These are phyloP conservation scores for Orthonevra nobilis DNA, from an alignment of 2,888 invertebrate species.

Conservation along the genomic window DNA sequence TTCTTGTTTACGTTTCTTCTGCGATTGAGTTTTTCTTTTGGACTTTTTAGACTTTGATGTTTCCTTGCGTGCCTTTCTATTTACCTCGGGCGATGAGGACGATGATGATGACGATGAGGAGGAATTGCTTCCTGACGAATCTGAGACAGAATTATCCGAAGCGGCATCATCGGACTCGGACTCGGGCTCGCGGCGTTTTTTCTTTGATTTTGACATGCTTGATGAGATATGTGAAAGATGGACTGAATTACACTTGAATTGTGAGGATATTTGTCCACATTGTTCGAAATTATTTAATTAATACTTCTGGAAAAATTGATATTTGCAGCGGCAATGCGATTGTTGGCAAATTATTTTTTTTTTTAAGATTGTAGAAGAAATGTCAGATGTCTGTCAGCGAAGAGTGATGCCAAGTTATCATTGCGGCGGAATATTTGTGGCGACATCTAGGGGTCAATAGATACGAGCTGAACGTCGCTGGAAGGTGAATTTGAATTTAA, in stretches of 20 bases:
- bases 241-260: too few species aligned
- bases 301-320: constrained; percentile 27
- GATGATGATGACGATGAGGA: constrained; percentile 63
- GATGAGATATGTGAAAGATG: too few species aligned
- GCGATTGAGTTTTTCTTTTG: constrained; percentile 21
- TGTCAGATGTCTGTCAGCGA: constrained; percentile 25
- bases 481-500: not conserved
- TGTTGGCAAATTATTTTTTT: constrained; percentile 32
- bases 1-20: constrained; percentile 50
- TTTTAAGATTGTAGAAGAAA: constrained; percentile 14
- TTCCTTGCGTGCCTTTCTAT: constrained; percentile 16
- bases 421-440: not conserved
- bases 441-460: constrained; percentile 20
- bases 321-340: constrained; percentile 38
- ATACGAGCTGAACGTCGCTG: not conserved
- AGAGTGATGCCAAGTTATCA: constrained; percentile 4
- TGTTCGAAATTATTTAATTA: too few species aligned
- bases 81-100: constrained; percentile 40
- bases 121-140: constrained; percentile 45
- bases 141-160: constrained; percentile 43
- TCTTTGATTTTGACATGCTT: constrained; percentile 57
- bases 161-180: constrained; percentile 29
- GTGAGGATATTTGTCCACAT: too few species aligned
- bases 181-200: constrained; percentile 28
- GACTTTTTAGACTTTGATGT: constrained; percentile 23